Base-by-base conservation (phyloP, 2,888 invertebrate genomes). In the Eumerus sabulonum region DNA sequence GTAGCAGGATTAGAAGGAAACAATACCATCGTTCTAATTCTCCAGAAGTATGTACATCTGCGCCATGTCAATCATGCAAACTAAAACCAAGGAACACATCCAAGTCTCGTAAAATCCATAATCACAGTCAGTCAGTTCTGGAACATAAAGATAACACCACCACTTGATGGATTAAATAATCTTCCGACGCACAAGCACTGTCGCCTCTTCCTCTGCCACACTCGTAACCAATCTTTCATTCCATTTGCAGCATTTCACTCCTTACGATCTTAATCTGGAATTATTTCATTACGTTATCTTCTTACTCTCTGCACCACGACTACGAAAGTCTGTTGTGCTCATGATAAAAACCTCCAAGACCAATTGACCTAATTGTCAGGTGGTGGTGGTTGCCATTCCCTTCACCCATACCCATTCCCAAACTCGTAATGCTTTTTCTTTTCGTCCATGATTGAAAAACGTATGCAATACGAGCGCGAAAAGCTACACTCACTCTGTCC, bases 321-420 rank as follows among this genome's bases (percentile, higher is more conserved):
- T 53, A 40, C 11, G 40, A 11, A n/a, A 63, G 27, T 68, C 56
- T 17, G 9, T 16, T 47, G n/a, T 11, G n/a, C 11, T 11, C 40
- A 54, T 36, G 59, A 53, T 74, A 59, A 35, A 42, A 59, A 38
- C 60, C 40, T n/a, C n/a, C 50, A 60, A 60, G 40, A 47, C 63
- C 73, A 77, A 77, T 73, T 77, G 77, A 77, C 77, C 77, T 54
- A 77, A 77, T 77, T 77, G 67, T 42, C 19, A 44, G 27, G 27
- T 2, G 2, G 27, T 7, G 3, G 7, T 27, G 27, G 27, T 2
- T 27, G 27, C 27, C 27, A 27, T 27, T 9, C 12, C 47, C 63
- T 18, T 57, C 59, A 64, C 66, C n/a, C 13, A 35, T 12, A 51
- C 12, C 40, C 40, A 14, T 50, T 19, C 50, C 51, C n/a, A n/a